A percentile compares a stretch with the other conserved stretches of the same genome.
Evolutionary conservation across 2,113 vertebrate genomes (phyloP).

Genomic region (Toxotes chatareus): DNA sequence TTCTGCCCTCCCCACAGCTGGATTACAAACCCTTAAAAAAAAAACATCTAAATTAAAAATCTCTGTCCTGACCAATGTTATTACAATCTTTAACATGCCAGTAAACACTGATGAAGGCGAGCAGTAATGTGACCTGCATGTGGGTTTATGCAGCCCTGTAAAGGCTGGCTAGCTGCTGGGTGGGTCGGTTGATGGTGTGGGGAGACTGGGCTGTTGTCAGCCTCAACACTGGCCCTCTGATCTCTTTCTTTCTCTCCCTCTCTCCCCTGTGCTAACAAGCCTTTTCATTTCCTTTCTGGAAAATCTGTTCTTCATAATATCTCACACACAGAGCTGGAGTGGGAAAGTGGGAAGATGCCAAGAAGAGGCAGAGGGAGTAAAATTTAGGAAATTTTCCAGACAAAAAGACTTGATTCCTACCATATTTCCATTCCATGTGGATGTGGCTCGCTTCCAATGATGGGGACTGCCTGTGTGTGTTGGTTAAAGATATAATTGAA

Average conservation of each 20-base stretch:
- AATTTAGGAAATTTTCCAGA: constrained; percentile 87
- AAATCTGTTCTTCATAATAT: constrained; percentile 98
- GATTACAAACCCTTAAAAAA: constrained; percentile 65
- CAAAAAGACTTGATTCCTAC: constrained; percentile 90
- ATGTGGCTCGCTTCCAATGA: constrained; percentile 77
- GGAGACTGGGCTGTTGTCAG: constrained; percentile 86
- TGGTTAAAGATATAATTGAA: constrained; percentile 67
- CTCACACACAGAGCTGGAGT: constrained; percentile 68
- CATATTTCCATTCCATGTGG: constrained; percentile 92
- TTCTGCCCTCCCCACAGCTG: constrained; percentile 69
- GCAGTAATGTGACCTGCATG: constrained; percentile 81
- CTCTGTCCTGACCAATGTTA: constrained; percentile 79
- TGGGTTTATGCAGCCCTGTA: constrained; percentile 67
- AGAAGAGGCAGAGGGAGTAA: constrained; percentile 63
- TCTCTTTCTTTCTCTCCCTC: constrained; percentile 68
- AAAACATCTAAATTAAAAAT: constrained; percentile 77
- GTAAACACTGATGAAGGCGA: constrained; percentile 82
- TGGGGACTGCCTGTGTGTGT: constrained; percentile 55
- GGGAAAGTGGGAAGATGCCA: constrained; percentile 68
- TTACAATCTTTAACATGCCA: constrained; percentile 81
- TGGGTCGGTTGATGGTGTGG: constrained; percentile 68
- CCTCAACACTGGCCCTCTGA: constrained; percentile 88
- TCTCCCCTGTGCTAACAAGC: constrained; percentile 82
- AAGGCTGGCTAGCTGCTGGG: constrained; percentile 63
- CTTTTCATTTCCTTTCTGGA: constrained; percentile 96